phyloP scores from a whole-genome alignment of 2,113 vertebrate species.

The Sylvilagus bachmani region DNA sequence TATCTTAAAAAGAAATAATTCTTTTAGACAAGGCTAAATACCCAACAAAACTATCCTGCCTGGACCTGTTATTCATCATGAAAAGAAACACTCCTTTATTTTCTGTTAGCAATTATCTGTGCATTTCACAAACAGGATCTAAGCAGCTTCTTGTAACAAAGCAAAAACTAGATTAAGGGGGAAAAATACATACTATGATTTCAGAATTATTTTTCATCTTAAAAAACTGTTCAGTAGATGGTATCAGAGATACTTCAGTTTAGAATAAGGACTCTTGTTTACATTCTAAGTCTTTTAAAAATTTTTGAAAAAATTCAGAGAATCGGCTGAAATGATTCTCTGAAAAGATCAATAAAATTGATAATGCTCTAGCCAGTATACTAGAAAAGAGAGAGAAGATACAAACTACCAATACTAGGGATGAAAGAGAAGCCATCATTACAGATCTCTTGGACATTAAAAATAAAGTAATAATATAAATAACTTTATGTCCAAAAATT shows the following conservation, averaged over 20 bases:
- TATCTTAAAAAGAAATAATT: background rate
- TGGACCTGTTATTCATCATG: background rate
- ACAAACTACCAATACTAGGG: slow-evolving; percentile 1
- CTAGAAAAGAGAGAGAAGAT: background rate
- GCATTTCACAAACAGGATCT: background rate
- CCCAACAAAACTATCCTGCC: background rate
- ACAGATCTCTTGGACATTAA: background rate
- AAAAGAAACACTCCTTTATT: background rate
- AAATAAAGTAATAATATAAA: background rate
- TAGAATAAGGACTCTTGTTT: slow-evolving; percentile 17
- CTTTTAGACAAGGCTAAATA: background rate
- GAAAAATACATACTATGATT: background rate
- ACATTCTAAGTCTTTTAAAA: background rate
- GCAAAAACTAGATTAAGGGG: background rate
- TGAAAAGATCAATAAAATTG: background rate
- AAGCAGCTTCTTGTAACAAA: background rate
- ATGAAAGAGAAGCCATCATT: background rate
- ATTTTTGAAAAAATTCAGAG: background rate
- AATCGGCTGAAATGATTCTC: background rate
- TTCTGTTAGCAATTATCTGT: background rate
- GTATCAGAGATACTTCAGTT: background rate
- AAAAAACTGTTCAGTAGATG: slow-evolving; percentile 12
- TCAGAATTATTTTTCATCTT: slow-evolving; percentile 13
- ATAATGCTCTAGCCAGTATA: background rate
- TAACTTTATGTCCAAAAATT: background rate